phyloP scores from a whole-genome alignment of 2,113 vertebrate genomes.

The Gasterosteus aculeatus region DNA sequence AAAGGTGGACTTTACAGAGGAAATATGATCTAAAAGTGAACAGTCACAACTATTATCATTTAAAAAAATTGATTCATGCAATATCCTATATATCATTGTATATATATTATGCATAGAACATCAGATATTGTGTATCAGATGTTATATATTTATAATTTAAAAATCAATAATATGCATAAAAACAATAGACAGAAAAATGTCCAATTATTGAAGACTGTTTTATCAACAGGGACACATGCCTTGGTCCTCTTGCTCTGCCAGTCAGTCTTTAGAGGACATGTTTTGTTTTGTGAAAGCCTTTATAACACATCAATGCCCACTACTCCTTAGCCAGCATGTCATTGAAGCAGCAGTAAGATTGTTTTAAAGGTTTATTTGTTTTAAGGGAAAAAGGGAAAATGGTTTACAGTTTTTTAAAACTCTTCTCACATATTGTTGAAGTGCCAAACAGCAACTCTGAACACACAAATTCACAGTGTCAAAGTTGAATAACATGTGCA shows the following conservation, averaged over 20 bases:
- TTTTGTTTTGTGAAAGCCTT: neutral
- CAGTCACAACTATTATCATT: too few relatives aligned
- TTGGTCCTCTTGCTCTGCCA: neutral
- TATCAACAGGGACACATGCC: neutral
- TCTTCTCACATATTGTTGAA: neutral
- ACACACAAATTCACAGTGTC: slow-evolving; percentile 4
- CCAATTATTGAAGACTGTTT: slow-evolving; percentile 18
- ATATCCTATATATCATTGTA: too few relatives aligned
- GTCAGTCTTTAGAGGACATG: neutral
- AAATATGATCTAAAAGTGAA: too few relatives aligned
- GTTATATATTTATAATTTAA: too few relatives aligned
- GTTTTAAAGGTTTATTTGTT: neutral
- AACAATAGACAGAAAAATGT: slow-evolving; percentile 11
- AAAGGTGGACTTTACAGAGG: too few relatives aligned
- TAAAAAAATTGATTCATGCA: too few relatives aligned
- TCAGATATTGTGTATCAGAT: too few relatives aligned
- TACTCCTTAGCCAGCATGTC: slow-evolving; percentile 17
- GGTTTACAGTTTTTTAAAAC: slow-evolving; percentile 7
- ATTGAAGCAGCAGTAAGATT: slow-evolving; percentile 26
- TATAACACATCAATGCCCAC: slow-evolving; percentile 13
- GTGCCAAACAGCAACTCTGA: neutral
- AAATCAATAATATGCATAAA: neutral
- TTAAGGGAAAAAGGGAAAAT: slow-evolving; percentile 9
- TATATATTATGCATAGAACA: too few relatives aligned
- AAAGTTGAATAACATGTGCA: slow-evolving; percentile 16